Percentiles rank a stretch among this genome's conserved stretches.
Evolutionary conservation across 2,888 invertebrate species (phyloP).

Genomic region (Clivina fossor): DNA sequence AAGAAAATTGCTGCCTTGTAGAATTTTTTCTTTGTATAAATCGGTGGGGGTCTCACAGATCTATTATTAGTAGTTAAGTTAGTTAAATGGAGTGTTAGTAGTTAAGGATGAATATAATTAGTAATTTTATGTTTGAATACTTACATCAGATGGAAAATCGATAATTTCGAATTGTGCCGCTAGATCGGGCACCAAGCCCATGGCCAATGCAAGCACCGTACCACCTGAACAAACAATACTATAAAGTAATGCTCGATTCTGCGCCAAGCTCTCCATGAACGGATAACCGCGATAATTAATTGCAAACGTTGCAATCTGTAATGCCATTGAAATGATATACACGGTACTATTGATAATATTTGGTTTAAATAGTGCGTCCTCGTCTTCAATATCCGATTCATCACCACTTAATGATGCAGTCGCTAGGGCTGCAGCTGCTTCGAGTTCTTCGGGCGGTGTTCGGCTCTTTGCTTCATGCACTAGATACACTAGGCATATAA

Average conservation of each 20-base stretch:
- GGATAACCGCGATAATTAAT: conserved; percentile 99
- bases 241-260: conserved; percentile 91
- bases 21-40: no score
- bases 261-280: conserved; percentile 94
- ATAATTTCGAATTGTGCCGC: conserved; percentile 93
- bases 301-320: conserved; percentile 98
- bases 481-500: conserved; percentile 85
- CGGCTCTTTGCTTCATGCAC: conserved; percentile 77
- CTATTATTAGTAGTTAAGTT: no score
- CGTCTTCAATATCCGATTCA: conserved; percentile 59
- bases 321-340: conserved; percentile 95
- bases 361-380: conserved; percentile 86
- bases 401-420: conserved; percentile 2
- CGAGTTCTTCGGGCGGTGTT: conserved; percentile 68
- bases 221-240: conserved; percentile 83
- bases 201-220: conserved; percentile 80
- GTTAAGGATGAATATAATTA: no score
- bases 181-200: conserved; percentile 83
- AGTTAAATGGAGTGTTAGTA: no score
- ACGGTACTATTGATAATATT: conserved; percentile 97
- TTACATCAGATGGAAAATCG: conserved; percentile 87
- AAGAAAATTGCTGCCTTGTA: no score
- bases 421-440: conserved; percentile 14
- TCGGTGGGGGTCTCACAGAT: no score
- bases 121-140: conserved; percentile 47